A percentile compares a stretch with the other conserved stretches of the same genome.
Conservation (phyloP, 2,113 vertebrate species). For the Orientallactaga bullata region DNA sequence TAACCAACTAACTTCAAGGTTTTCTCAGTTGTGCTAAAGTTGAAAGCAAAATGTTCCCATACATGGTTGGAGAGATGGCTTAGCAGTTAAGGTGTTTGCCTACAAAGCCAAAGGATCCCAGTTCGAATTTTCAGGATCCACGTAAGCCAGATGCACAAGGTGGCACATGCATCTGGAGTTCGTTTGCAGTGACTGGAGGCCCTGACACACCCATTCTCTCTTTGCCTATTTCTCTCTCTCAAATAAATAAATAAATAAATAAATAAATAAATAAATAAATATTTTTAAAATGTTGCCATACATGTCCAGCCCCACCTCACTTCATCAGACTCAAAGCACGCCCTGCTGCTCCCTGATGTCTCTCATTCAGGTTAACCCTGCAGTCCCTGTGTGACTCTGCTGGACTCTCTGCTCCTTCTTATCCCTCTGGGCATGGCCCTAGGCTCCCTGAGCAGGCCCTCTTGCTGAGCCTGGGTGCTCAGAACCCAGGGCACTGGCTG, state of each 20-base stretch:
- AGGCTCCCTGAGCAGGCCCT: neutral
- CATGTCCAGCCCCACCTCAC: neutral
- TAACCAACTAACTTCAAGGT: neutral
- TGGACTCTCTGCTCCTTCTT: neutral
- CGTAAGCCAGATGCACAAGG: too few species aligned
- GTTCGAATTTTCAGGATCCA: too few species aligned
- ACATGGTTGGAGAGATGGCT: too few species aligned
- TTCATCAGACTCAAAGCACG: neutral
- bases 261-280: too few species aligned
- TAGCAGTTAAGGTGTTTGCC: too few species aligned
- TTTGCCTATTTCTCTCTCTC: too few species aligned
- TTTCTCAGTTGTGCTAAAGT: neutral
- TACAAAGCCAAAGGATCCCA: too few species aligned
- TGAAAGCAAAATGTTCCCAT: neutral
- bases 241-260: too few species aligned
- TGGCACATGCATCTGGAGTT: too few species aligned
- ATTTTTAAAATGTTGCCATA: too few species aligned
- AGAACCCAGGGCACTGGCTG: neutral
- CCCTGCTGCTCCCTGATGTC: neutral
- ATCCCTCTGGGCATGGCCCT: neutral
- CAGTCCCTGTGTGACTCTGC: neutral
- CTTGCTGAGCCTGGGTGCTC: neutral
- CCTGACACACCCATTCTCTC: too few species aligned
- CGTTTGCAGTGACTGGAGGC: too few species aligned
- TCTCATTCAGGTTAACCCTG: neutral